Conservation (phyloP, 2,888 invertebrate species). For the Halictus quadricinctus region DNA sequence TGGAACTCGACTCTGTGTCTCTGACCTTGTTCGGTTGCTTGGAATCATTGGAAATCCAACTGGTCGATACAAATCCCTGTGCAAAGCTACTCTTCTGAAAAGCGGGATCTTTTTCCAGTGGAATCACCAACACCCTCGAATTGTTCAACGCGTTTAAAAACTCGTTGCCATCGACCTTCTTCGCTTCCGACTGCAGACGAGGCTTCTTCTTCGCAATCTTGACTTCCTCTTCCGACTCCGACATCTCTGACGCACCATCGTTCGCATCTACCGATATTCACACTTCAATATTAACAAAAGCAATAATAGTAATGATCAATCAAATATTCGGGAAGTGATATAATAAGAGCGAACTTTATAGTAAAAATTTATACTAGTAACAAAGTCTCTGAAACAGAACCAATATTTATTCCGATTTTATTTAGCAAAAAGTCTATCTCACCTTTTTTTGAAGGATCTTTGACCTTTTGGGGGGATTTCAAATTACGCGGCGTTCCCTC, state of each 20-base stretch:
- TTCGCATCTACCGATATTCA: constrained; percentile 6
- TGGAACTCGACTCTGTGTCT: neutral
- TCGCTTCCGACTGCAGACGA: constrained; percentile 4
- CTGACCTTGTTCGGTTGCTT: neutral
- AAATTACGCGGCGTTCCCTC: neutral
- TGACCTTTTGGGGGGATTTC: neutral
- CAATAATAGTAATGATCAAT: neutral
- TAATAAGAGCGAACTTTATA: neutral
- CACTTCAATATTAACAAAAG: neutral
- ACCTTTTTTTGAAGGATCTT: neutral
- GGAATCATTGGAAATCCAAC: neutral
- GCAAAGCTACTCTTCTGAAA: neutral
- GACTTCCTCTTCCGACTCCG: constrained; percentile 57
- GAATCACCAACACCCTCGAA: neutral
- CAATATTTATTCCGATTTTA: neutral
- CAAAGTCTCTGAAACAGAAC: no score
- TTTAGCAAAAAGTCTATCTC: neutral
- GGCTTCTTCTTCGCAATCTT: constrained; percentile 39
- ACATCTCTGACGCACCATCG: neutral
- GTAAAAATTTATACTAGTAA: neutral
- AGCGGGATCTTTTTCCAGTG: neutral
- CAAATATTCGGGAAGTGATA: neutral
- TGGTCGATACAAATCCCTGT: neutral
- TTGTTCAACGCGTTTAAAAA: constrained; percentile 54
- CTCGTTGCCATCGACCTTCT: constrained; percentile 46